Evolutionary conservation across 1,140 invertebrate genomes (phyloP), one percentile per base, ranked within the genome.

Genomic region (Drosophila ogumai): DNA sequence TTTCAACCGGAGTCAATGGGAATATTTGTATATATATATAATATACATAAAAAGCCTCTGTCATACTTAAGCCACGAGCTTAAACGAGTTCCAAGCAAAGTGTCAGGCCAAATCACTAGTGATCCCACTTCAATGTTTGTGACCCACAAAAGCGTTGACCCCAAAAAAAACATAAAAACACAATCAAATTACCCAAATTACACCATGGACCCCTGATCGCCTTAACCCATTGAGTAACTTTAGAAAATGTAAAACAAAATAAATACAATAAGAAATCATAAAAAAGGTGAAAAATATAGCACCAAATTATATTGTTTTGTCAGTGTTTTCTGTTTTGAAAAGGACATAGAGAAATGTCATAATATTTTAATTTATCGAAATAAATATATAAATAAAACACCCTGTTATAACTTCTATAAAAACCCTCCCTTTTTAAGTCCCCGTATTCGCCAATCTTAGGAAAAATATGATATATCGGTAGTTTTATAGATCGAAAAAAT

Each of bases 81-180:
- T 63, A 22, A 40, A 58, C 25, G 25, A 31, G 50, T 58, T 31
- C n/a, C 12, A 10, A 41, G 22, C 52, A 63, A 64, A 41, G 54
- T 58, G 25, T 17, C 40, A 15, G 28, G 19, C 54, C 8, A 19
- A 63, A 58, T 63, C 50, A 57, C 52, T 22, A 19, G 22, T 64
- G 34, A 64, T 59, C 60, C 40, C 54, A 59, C 60, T 22, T 59
- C 54, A 64, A 59, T 64, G 54, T 22, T 41, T 41, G 36, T 64
- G 54, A 41, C 60, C 60, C 60, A 41, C 52, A 64, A 64, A 64
- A 64, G 36, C 60, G 28, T 32, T 59, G 60, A 64, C 54, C 60
- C 60, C 19, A 13, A 22, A 46, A 28, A 9, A 12, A 61, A 13
- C 34, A 41, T 19, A 19, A 41, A 64, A 58, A 28, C 8, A n/a